Evolutionary conservation across 2,113 vertebrate species (phyloP), one percentile per base, ranked within the genome.

Genomic region (Brachirus orientalis): DNA sequence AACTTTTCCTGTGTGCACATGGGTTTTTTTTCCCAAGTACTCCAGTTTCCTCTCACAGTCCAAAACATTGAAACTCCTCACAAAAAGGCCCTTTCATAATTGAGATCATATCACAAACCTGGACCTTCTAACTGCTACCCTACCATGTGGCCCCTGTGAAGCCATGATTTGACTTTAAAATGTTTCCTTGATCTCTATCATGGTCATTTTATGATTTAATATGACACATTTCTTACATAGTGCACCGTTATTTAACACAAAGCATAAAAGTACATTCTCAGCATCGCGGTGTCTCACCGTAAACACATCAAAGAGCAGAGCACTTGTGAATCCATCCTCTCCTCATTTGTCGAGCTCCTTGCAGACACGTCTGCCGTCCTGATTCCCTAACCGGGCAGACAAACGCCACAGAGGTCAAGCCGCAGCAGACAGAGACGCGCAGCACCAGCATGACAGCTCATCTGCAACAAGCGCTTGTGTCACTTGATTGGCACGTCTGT

Each of bases 401-500:
- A 51, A 81, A 20, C 38, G n/a, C 54, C 73, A 5, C 40, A 1
- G 77, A 80, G 89, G 85, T 89, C 76, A 82, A 80, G 68, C 46
- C 37, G 38, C 20, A 7, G 63, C 35, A 45, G 62, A 59, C 37
- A 18, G 41, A 58, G 75, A 66, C 51, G 13, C 80, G 72, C 74
- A 47, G 63, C 44, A 20, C 45, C 54, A 82, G 74, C 80, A 70
- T 87, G 86, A 90, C 51, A 13, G 74, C 85, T 90, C 85, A 73
- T 86, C 79, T 51, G 50, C 45, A 5, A 57, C 84, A 8, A 91
- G 60, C 63, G 51, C 72, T 89, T 90, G 69, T 90, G 91, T 90
- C 86, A 84, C 69, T 89, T 91, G 89, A 91, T 63, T 89, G 90
- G 90, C 86, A 77, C 86, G 77, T 73, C 65, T 75, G 67, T 75